These are phyloP conservation scores for Toxotes chatareus DNA, from an alignment of 2,113 vertebrate species.

Conservation along the genomic window DNA sequence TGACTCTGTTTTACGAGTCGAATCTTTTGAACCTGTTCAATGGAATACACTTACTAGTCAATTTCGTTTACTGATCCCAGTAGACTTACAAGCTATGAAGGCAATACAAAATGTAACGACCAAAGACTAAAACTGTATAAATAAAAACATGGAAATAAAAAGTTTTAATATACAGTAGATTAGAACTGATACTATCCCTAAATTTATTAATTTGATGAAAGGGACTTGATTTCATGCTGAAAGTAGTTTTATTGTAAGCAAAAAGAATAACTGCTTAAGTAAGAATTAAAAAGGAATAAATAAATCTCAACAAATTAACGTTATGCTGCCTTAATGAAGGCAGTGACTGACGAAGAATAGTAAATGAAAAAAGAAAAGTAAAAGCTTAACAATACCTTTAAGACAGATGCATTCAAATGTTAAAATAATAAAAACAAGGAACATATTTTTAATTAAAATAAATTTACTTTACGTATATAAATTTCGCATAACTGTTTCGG, in stretches of 20 bases:
- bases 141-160: not conserved
- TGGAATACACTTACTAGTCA: not conserved
- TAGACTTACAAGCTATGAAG: not conserved
- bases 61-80: not conserved
- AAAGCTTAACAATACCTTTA: not conserved
- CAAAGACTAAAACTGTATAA: not conserved
- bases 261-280: not conserved
- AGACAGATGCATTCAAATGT: not conserved
- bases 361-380: not conserved
- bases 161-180: not conserved
- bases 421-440: not conserved
- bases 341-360: not conserved
- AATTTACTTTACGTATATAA: not conserved
- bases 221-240: not conserved
- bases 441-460: not conserved
- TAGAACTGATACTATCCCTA: not conserved
- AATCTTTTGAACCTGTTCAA: conserved; percentile 13
- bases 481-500: not conserved
- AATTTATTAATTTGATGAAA: not conserved
- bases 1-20: not conserved
- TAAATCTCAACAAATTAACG: too few species aligned
- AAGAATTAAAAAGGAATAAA: not conserved
- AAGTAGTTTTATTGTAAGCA: not conserved
- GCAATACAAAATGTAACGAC: not conserved
- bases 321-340: too few species aligned